These are phyloP conservation scores for Asobara japonica DNA, from an alignment of 1,140 invertebrate species.

Conservation along the genomic window DNA sequence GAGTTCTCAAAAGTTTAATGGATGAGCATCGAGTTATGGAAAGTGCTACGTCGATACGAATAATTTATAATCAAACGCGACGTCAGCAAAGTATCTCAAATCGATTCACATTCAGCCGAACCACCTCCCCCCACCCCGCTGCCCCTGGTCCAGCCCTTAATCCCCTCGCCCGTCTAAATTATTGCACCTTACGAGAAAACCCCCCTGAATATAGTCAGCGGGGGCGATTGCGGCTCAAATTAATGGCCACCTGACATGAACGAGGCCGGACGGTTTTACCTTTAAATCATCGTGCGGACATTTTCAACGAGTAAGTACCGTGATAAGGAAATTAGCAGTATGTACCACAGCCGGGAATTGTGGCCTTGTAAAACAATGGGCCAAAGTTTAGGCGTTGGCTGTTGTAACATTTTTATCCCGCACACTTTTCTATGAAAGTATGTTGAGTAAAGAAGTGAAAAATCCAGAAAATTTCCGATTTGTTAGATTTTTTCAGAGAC, in stretches of 20 bases:
- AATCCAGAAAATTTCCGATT: too few relatives aligned
- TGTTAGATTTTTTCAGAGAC: too few relatives aligned
- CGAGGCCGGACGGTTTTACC: conserved; percentile 35
- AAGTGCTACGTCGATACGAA: conserved; percentile 9
- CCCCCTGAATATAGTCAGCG: conserved; percentile 27
- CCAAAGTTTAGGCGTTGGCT: neutral
- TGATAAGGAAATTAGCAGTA: conserved; percentile 34
- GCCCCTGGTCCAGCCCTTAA: neutral
- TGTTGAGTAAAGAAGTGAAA: too few relatives aligned
- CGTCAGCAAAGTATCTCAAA: conserved; percentile 21
- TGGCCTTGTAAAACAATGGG: neutral
- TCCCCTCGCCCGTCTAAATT: conserved; percentile 38
- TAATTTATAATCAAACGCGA: conserved; percentile 1
- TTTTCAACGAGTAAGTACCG: conserved; percentile 22
- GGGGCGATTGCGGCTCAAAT: conserved; percentile 43
- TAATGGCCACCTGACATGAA: conserved; percentile 42
- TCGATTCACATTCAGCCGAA: conserved; percentile 2
- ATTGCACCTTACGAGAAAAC: conserved; percentile 36
- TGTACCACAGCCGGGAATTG: neutral
- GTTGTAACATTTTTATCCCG: too few relatives aligned
- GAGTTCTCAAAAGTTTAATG: neutral
- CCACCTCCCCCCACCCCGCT: neutral
- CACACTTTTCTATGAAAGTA: too few relatives aligned
- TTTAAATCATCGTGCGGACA: conserved; percentile 47
- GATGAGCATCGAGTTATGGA: neutral